phyloP scores from a whole-genome alignment of 2,888 invertebrate species.

The Ophion ventricosus region DNA sequence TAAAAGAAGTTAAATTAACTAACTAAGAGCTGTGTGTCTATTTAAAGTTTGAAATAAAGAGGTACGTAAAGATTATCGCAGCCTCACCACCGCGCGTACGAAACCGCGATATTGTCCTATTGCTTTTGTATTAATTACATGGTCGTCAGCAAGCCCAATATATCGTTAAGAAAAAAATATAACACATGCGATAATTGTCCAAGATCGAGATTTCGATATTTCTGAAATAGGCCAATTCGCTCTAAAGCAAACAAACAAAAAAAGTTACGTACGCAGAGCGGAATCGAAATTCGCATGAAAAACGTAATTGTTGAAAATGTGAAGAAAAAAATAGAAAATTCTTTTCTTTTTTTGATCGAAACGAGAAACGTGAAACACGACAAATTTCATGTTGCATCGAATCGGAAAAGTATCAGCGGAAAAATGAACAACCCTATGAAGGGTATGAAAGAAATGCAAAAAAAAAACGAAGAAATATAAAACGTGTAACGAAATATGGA shows the following conservation, averaged over 20 bases:
- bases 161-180: conserved; percentile 26
- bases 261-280: not conserved
- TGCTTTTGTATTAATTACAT: conserved; percentile 61
- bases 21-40: conserved; percentile 59
- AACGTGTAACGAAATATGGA: conserved; percentile 70
- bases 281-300: not conserved
- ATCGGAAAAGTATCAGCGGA: not conserved
- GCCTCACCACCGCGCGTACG: conserved; percentile 24
- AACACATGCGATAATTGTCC: not conserved
- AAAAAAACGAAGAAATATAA: conserved; percentile 14
- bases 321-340: not conserved
- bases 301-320: not conserved
- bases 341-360: not conserved
- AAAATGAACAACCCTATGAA: not conserved
- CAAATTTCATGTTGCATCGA: not conserved
- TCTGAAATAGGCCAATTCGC: conserved; percentile 28
- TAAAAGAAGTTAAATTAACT: not conserved
- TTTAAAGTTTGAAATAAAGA: conserved; percentile 12
- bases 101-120: conserved; percentile 50
- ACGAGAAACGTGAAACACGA: not conserved
- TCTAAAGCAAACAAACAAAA: not conserved
- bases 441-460: conserved; percentile 46
- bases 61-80: conserved; percentile 26
- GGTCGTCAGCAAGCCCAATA: conserved; percentile 47
- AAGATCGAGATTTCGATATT: conserved; percentile 49